Conservation (phyloP, 2,888 invertebrate species). For the Cantharis rustica region DNA sequence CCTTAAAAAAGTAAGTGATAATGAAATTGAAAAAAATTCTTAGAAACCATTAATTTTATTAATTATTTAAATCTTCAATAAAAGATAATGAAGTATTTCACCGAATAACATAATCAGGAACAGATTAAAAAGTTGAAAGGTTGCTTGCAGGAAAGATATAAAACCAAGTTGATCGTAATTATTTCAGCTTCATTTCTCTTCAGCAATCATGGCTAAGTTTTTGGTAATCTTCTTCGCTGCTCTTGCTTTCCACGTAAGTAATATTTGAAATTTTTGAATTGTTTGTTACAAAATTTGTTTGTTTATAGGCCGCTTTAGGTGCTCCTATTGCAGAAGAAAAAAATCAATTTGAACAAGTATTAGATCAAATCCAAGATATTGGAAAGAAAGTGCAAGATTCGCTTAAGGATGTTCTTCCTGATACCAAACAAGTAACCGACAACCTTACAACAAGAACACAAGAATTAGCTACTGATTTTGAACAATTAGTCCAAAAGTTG, state of each 20-base stretch:
- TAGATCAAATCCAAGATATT: conserved; percentile 38
- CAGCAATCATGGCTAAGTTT: conserved; percentile 37
- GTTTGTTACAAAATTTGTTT: not conserved
- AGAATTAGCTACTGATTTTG: conserved; percentile 2
- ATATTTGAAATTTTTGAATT: not conserved
- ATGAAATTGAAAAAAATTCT: not conserved
- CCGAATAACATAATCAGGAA: not conserved
- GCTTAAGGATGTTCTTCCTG: conserved; percentile 5
- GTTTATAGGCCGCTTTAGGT: conserved; percentile 27
- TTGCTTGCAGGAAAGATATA: not conserved
- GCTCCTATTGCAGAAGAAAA: conserved; percentile 38
- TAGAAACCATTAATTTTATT: not conserved
- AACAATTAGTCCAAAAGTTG: conserved; percentile 2
- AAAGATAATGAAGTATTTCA: not conserved
- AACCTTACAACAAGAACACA: not conserved
- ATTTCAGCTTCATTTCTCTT: not conserved
- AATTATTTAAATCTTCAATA: not conserved
- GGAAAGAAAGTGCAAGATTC: conserved; percentile 25
- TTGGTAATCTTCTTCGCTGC: conserved; percentile 35
- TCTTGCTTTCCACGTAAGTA: conserved; percentile 40
- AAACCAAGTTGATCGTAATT: not conserved
- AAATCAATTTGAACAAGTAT: conserved; percentile 39
- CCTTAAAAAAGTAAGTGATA: not conserved
- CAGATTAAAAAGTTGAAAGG: conserved; percentile 1
- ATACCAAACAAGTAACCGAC: conserved; percentile 7